Evolutionary conservation across 1,140 invertebrate species (phyloP), one percentile per base, ranked within the genome.

Genomic region (Ceratina japonica): DNA sequence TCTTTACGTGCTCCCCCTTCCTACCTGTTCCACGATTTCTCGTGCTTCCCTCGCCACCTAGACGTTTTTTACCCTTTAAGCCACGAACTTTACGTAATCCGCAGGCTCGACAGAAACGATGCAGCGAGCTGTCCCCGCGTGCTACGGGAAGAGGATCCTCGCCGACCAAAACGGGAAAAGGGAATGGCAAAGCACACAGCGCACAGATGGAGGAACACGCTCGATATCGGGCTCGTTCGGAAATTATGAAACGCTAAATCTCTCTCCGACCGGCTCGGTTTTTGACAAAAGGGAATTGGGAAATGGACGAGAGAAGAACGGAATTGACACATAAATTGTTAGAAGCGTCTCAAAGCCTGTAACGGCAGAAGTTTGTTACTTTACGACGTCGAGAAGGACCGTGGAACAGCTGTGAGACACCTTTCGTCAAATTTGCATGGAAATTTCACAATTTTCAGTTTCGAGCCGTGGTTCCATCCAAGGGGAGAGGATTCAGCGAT

Each of bases 1-100:
- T 87, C 84, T 87, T 87, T 87, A 87, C 81, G 79, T 87, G 72
- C 61, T 52, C 65, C 51, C 59, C 58, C 58, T 70, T n/a, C 44
- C 13, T 37, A 71, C 68, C 70, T 75, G 64, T 77, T 44, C 70
- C 68, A 62, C 37, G 31, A 77, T 83, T 81, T 24, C 79, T 66
- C 63, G 71, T 68, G 75, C 75, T 58, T 74, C 66, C 74, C 70
- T 75, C 66, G 66, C 24, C 69, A 59, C 3, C 77, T 75, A 75
- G 20, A 3, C 10, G 15, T 51, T 52, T 68, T 54, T 62, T 65
- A 61, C 63, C 52, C 62, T 75, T 79, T 77, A 74, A 63, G 56
- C 24, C 68, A 44, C 22, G 75, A 66, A 84, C 65, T 85, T 81
- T 62, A 85, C 80, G 83, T 81, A 75, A 84, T 72, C 72, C 71